These are phyloP conservation scores for Parazoanthus atlanticus DNA, from an alignment of 92 coral and sea anemone genomes.

Conservation along the genomic window DNA sequence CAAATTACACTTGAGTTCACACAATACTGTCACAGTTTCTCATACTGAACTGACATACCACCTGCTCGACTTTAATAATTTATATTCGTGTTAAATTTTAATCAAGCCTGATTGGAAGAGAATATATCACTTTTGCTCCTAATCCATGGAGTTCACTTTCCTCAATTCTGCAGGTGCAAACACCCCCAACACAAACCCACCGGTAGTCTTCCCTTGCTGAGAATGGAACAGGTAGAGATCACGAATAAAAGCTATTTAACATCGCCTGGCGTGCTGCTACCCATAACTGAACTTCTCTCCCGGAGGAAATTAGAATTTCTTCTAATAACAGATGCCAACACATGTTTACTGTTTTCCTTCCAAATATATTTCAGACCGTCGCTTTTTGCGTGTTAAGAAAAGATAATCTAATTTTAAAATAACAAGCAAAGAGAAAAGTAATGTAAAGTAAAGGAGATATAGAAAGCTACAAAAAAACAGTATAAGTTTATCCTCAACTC, in stretches of 20 bases:
- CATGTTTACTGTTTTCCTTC: slow-evolving; percentile 7
- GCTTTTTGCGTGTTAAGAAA: neutral
- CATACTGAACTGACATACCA: neutral
- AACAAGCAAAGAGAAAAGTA: neutral
- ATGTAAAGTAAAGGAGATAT: neutral
- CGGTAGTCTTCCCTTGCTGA: slow-evolving; percentile 8
- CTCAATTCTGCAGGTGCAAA: slow-evolving; percentile 49
- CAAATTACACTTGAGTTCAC: slow-evolving; percentile 5
- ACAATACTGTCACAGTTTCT: neutral
- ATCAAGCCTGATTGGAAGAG: slow-evolving; percentile 52
- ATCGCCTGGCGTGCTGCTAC: neutral
- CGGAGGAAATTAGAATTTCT: slow-evolving; percentile 7
- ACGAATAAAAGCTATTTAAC: slow-evolving; percentile 28
- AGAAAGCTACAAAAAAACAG: neutral
- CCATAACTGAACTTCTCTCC: neutral
- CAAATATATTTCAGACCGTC: neutral
- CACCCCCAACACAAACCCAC: slow-evolving; percentile 37
- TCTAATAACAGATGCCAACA: slow-evolving; percentile 16
- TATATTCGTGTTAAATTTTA: slow-evolving; percentile 60
- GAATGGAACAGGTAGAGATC: slow-evolving; percentile 25
- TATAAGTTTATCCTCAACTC: neutral
- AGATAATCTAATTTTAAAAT: slow-evolving; percentile 4
- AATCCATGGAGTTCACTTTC: slow-evolving; percentile 40
- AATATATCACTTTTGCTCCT: slow-evolving; percentile 56
- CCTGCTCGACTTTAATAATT: slow-evolving; percentile 54